Conservation (phyloP, 2,888 invertebrate species). For the Patella depressa region DNA sequence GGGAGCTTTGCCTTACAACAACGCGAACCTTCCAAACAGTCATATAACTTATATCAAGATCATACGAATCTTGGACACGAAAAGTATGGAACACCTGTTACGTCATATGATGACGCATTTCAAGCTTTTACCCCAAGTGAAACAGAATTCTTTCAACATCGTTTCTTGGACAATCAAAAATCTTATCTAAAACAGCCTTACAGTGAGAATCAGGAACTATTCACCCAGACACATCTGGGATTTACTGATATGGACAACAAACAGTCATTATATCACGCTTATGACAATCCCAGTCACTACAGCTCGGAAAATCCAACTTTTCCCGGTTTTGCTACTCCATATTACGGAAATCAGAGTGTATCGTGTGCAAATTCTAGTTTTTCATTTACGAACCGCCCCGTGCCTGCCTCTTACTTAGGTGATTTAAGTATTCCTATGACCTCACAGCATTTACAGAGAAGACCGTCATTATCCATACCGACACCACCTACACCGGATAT, state of each 20-base stretch:
- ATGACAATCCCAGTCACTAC: conserved; percentile 43
- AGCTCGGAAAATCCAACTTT: conserved; percentile 42
- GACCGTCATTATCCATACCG: conserved; percentile 58
- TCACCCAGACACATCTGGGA: conserved; percentile 39
- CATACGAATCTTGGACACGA: conserved; percentile 31
- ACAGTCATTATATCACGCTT: conserved; percentile 41
- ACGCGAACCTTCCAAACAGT: conserved; percentile 36
- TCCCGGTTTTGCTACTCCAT: conserved; percentile 50
- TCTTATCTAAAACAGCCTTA: conserved; percentile 42
- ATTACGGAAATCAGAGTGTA: conserved; percentile 47
- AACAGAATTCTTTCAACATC: conserved; percentile 47
- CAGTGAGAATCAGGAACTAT: conserved; percentile 38
- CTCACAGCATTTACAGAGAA: conserved; percentile 47
- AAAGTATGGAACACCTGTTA: conserved; percentile 36
- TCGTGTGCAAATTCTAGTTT: conserved; percentile 37
- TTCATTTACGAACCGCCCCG: conserved; percentile 32
- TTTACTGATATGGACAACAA: conserved; percentile 50
- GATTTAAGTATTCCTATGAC: conserved; percentile 48
- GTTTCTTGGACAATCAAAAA: conserved; percentile 45
- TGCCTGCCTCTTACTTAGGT: conserved; percentile 42
- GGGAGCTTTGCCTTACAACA: conserved; percentile 54
- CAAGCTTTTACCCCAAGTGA: conserved; percentile 47
- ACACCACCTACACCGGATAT: conserved; percentile 58
- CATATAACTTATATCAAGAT: conserved; percentile 44
- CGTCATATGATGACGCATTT: conserved; percentile 54